Base-by-base conservation (phyloP, 2,113 vertebrate genomes). In the Cygnus atratus region DNA sequence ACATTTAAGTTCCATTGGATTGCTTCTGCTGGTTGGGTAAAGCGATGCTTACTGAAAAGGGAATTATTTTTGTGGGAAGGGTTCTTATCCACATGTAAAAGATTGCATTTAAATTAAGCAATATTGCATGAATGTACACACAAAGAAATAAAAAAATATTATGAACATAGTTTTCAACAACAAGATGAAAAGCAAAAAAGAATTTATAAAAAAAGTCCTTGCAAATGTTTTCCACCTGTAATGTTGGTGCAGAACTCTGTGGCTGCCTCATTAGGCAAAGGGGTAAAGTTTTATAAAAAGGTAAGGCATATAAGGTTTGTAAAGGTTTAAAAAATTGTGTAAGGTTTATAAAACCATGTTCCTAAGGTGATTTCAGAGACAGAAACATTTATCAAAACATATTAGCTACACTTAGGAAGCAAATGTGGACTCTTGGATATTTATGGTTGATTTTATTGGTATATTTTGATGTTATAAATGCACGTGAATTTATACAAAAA, bases 191-290 rank as follows among this genome's bases (percentile, higher is more conserved):
- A 73, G 24, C 5, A 77, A 50, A 22, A 10, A 92, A 78, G 48
- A 0, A 9, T 58, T 54, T 41, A 7, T n/a, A 21, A 61, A 66
- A 54, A n/a, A 54, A 5, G 0, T 0, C 2, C 11, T 79, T 19
- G 10, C 1, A 74, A 67, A 78, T 3, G 10, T 35, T 87, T 87
- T 50, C 17, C 17, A 14, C 22, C 83, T 74, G 79, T 55, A 25
- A 63, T 33, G 4, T 28, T 57, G 9, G 15, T 65, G 7, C 11
- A 79, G 24, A 87, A 13, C 6, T 46, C 55, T 58, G 24, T 39
- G 25, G 57, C 48, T 43, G 14, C 11, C 6, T 78, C 10, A 3
- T 39, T 21, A 52, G 43, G 50, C 9, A 71, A 71, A 62, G 31
- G 3, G 2, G 4, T 33, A 66, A 31, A 71, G 43, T 6, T 43